phyloP scores from a whole-genome alignment of 2,888 invertebrate genomes.

The Polietes domitor region DNA sequence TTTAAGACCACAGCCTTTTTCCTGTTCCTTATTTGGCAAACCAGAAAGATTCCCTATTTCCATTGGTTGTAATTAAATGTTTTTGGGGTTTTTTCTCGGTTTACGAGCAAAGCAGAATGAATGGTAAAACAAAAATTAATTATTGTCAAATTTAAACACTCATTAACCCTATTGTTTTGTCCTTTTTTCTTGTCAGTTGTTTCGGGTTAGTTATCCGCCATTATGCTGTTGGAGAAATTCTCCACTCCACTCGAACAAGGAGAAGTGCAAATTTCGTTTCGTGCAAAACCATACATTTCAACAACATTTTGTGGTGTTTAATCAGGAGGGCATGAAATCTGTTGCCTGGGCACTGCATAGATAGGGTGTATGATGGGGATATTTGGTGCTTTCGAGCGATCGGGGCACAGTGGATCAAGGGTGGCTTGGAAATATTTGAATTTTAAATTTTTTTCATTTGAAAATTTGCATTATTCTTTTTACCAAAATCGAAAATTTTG shows the following conservation, averaged over 20 bases:
- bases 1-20: no score
- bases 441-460: background rate
- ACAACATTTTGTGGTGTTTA: background rate
- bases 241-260: background rate
- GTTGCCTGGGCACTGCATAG: slow-evolving; percentile 5
- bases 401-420: slow-evolving; percentile 7
- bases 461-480: no score
- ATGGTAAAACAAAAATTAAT: slow-evolving; percentile 29
- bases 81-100: background rate
- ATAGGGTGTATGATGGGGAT: background rate
- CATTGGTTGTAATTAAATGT: background rate
- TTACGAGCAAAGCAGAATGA: background rate
- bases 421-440: background rate
- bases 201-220: slow-evolving; percentile 20
- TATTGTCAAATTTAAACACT: slow-evolving; percentile 54
- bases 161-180: slow-evolving; percentile 47
- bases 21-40: no score
- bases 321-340: background rate
- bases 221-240: slow-evolving; percentile 7
- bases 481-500: no score
- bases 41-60: no score
- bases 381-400: background rate
- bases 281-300: background rate
- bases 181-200: background rate
- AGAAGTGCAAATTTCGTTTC: background rate